These are phyloP conservation scores for Euura saliciscinereae DNA, from an alignment of 1,140 invertebrate species.

Conservation along the genomic window DNA sequence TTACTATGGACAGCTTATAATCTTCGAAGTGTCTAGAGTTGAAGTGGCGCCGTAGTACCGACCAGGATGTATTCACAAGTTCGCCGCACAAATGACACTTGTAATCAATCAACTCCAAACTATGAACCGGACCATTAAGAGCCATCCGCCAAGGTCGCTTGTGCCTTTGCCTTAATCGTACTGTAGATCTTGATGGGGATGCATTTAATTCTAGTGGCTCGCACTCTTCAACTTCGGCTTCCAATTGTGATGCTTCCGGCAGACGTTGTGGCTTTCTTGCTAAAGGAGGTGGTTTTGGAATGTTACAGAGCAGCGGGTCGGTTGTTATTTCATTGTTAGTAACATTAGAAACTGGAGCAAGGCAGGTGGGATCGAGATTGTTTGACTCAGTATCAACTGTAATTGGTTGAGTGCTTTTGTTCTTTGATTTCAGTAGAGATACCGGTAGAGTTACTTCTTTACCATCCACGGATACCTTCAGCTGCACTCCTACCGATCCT, in stretches of 20 bases:
- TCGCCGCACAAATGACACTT: constrained; percentile 51
- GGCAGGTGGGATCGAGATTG: background rate
- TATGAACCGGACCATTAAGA: constrained; percentile 34
- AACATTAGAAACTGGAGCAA: background rate
- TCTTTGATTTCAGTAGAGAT: too few relatives aligned
- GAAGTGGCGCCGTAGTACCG: constrained; percentile 41
- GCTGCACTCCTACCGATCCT: too few relatives aligned
- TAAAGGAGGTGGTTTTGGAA: constrained; percentile 27
- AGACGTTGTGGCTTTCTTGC: constrained; percentile 24
- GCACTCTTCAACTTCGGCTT: background rate
- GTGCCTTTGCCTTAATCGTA: background rate
- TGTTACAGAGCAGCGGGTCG: background rate
- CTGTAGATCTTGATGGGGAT: background rate
- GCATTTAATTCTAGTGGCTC: background rate
- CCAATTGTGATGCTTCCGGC: background rate
- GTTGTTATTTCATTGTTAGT: too few relatives aligned
- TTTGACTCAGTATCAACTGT: background rate
- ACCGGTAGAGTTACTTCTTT: too few relatives aligned
- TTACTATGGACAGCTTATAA: constrained; percentile 37
- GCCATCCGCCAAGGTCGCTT: constrained; percentile 38
- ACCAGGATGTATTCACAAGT: constrained; percentile 45
- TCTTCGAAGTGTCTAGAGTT: constrained; percentile 38
- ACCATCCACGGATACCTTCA: too few relatives aligned
- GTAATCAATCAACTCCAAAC: constrained; percentile 33
- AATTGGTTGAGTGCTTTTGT: background rate